Evolutionary conservation across 2,888 invertebrate species (phyloP), one percentile per base, ranked within the genome.

Genomic region (Polydrusus tereticollis): DNA sequence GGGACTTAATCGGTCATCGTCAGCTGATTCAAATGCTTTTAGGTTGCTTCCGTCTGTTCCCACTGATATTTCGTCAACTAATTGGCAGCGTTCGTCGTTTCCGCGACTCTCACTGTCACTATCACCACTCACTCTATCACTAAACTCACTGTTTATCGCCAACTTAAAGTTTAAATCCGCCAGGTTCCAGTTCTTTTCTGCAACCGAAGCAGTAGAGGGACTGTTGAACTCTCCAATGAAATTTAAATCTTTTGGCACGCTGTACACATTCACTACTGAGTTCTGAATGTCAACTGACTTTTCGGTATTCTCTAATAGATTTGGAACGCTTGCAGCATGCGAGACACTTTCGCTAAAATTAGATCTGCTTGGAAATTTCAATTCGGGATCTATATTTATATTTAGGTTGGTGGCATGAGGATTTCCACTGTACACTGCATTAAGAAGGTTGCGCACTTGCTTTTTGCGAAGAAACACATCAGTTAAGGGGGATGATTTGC

Each of bases 211-310:
- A 21, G 23, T 38, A 3, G 55, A 16, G 10, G 65, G 21, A 16
- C 55, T 72, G 38, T 64, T 66, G 57, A 73, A 43, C 60, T 83
- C 81, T 12, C 87, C 87, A 76, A 86, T 89, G 78, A 91, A 87
- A 86, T 92, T 90, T 75, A 92, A 87, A 81, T 91, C 89, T 80
- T 90, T 90, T 80, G 92, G 92, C 71, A 92, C 89, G 80, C 89
- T 89, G 50, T 67, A 77, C 50, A 76, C 78, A 57, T 64, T 68
- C 18, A 60, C 66, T 14, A 72, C 71, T 63, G 64, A 59, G 26
- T 68, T 64, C 45, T 59, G 72, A 71, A 73, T 66, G 59, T 75
- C 76, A 69, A 70, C 77, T 67, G 75, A 21, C 50, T 62, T 59
- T 36, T 58, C 69, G 47, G 60, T 68, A 36, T 33, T 68, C 62